phyloP scores from a whole-genome alignment of 2,113 vertebrate genomes.

The Gopherus evgoodei region DNA sequence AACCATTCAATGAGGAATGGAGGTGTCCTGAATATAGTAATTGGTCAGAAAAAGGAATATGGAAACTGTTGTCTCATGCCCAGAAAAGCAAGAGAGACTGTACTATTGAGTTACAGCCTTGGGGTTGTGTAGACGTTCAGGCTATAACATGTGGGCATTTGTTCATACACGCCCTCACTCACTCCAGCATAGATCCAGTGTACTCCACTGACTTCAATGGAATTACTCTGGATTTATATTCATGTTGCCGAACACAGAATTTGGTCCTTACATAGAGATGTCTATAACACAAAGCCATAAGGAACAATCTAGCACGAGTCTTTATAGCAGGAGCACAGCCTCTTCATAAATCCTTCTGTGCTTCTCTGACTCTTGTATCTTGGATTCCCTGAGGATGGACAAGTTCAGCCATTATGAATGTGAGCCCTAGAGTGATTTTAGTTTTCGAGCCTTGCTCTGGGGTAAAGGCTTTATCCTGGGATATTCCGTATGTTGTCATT shows the following conservation, averaged over 20 bases:
- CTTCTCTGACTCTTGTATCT: background rate
- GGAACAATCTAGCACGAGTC: background rate
- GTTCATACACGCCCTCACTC: background rate
- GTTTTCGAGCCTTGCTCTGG: background rate
- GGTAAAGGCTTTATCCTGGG: background rate
- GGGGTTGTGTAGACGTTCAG: background rate
- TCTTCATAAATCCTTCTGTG: background rate
- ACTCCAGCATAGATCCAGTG: background rate
- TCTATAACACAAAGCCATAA: background rate
- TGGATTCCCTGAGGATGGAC: background rate
- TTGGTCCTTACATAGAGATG: background rate
- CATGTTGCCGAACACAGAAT: background rate
- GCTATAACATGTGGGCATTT: background rate
- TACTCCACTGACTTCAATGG: background rate
- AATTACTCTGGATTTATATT: background rate
- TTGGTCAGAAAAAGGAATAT: background rate
- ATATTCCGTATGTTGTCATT: background rate
- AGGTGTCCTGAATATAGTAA: background rate
- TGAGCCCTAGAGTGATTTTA: background rate
- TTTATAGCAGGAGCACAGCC: background rate
- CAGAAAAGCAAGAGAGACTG: background rate
- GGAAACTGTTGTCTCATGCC: conserved; percentile 4
- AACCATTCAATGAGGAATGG: background rate
- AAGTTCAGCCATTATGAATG: background rate
- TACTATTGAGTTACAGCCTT: conserved; percentile 10